These are phyloP conservation scores for Romanogobio albipinnatus DNA, from an alignment of 2,113 vertebrate species.

Conservation along the genomic window DNA sequence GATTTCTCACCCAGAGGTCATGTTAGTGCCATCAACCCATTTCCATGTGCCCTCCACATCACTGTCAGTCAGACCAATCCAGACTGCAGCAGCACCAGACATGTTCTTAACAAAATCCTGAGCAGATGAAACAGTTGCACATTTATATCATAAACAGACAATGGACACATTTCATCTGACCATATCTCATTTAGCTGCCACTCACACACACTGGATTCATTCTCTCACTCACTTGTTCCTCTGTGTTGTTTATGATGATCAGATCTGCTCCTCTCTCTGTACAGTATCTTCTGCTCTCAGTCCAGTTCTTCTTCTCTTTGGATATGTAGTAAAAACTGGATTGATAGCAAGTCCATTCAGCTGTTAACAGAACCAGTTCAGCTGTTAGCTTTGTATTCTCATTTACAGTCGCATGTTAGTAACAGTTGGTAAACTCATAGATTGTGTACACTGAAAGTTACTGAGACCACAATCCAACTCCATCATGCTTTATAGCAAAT, in stretches of 20 bases:
- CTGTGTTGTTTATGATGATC: conserved; percentile 13
- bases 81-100: fast-evolving
- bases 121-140: background rate
- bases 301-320: background rate
- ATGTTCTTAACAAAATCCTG: background rate
- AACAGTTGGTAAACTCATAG: background rate
- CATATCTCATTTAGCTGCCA: background rate
- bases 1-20: background rate
- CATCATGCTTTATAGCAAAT: no score
- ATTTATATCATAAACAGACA: background rate
- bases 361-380: background rate
- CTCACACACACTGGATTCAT: no score
- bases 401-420: background rate
- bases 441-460: background rate
- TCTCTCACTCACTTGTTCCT: conserved; percentile 12
- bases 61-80: background rate
- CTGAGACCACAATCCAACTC: background rate
- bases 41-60: background rate
- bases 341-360: background rate
- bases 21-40: background rate
- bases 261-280: conserved; percentile 11
- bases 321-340: background rate
- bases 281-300: background rate
- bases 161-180: fast-evolving
- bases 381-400: background rate